phyloP scores from a whole-genome alignment of 2,888 invertebrate genomes.

The Aspidiotus destructor region DNA sequence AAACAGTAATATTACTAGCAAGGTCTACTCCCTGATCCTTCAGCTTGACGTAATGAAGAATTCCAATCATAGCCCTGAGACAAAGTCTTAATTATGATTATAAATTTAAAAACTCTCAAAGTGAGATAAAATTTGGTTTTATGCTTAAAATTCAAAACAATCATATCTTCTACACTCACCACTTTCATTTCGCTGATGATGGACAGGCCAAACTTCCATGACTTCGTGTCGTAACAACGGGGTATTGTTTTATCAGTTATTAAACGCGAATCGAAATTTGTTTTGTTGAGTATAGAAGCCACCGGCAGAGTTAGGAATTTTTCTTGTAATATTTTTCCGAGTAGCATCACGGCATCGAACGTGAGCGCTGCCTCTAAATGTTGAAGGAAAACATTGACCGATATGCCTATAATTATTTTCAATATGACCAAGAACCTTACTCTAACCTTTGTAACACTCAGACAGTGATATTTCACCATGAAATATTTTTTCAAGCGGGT shows the following conservation, averaged over 20 bases:
- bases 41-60: too few relatives aligned
- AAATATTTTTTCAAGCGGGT: too few relatives aligned
- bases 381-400: too few relatives aligned
- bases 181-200: conserved; percentile 73
- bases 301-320: neutral
- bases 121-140: neutral
- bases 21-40: too few relatives aligned
- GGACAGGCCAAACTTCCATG: conserved; percentile 73
- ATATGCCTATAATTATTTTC: too few relatives aligned
- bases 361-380: conserved; percentile 49
- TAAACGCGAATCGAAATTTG: conserved; percentile 49
- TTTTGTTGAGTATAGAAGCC: conserved; percentile 64
- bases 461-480: neutral
- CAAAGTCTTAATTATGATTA: too few relatives aligned
- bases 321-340: conserved; percentile 53
- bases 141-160: conserved; percentile 23
- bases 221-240: conserved; percentile 47
- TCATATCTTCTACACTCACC: conserved; percentile 45
- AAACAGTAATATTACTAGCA: too few relatives aligned
- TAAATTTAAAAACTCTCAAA: too few relatives aligned
- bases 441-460: neutral
- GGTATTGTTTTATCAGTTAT: conserved; percentile 6
- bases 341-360: conserved; percentile 48
- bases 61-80: too few relatives aligned
- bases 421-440: neutral